Evolutionary conservation across 2,797 vertebrate species (phyloP), one percentile per base, ranked within the genome.

Genomic region (Syncerus caffer): DNA sequence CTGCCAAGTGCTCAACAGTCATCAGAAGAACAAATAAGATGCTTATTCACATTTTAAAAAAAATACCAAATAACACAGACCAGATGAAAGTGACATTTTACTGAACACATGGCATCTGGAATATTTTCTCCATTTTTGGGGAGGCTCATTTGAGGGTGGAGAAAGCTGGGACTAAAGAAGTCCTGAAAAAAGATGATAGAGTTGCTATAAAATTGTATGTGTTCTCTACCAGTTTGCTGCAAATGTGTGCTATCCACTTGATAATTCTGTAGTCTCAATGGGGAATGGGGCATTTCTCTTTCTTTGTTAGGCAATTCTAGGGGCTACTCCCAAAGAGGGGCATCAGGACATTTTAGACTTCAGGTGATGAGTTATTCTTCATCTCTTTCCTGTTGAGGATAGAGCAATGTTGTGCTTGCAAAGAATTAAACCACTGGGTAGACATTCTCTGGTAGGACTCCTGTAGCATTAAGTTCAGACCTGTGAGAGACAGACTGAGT

Each of bases 11-110:
- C 50, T 93, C 96, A 92, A 27, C 76, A 90, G 42, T 86, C 82
- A 80, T 60, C 94, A 38, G 62, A 97, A 86, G 89, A 94, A 92
- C 90, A 97, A 97, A 92, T 82, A 79, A 62, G 93, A 95, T 93
- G 85, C 85, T 93, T 95, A 88, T 96, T 95, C 91, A 8, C 67
- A 71, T 93, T 97, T 93, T 97, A 80, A 93, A 94, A 95, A 93
- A 95, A 82, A 93, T 47, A 53, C 51, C 74, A 90, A 97, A 67
- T 96, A 92, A 91, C 85, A 62, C 60, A 71, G 93, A 95, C 62
- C 92, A 95, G 95, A 92, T 92, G 92, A 96, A 97, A 95, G 78
- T 50, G 53, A 23, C 47, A 53, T 85, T 95, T 91, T 88, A 31
- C 55, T 50, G 93, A 93, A 62, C 29, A 95, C 76, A 19, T 4